Base-by-base conservation (phyloP, 35 echinoderm and acorn worm genomes). In the Chiridota heheva region DNA sequence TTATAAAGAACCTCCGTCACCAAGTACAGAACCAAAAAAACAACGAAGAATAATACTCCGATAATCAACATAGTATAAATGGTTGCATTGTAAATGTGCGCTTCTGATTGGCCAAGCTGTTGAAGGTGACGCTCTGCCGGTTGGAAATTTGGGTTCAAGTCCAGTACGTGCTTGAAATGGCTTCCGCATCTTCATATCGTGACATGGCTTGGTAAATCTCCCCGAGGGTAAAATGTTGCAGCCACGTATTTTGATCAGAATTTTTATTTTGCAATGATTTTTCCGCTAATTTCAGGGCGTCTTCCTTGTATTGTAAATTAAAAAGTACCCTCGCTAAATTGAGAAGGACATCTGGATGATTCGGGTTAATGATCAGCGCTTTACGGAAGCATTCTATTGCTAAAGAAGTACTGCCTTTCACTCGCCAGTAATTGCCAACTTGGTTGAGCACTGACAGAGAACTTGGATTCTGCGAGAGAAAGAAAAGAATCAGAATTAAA, bases 301-400 rank as follows among this genome's bases (percentile, higher is more conserved):
- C 89, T 4, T 87, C 60, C 4, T 84, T 81, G 68, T 88, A 91
- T 71, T 91, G 84, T 10, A 91, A 74, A 55, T 98, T 98, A 51
- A 92, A 92, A 16, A 98, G 63, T 2, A 98, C 89, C 53, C 95
- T 46, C 34, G 95, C 95, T 25, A 98, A 63, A 70, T 98, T 98
- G 42, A 98, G 78, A 2, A 98, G 81, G 44, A 98, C 85, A 55
- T 98, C 95, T 20, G 95, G 95, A 40, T 98, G 91, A 30, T 87
- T 75, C 8, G 95, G 95, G n/a, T 86, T 69, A 25, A 98, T 59
- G 34, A 81, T 81, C 7, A 98, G 73, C 7, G 95, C 95, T 69
- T 98, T 98, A 7, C 95, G 82, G 38, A 98, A 98, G 44, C 95
- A 98, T 76, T 98, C 95, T 8, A 98, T 87, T 28, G 95, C 95